These are phyloP conservation scores for Etheostoma perlongum DNA, from an alignment of 2,797 vertebrate genomes.

Conservation along the genomic window DNA sequence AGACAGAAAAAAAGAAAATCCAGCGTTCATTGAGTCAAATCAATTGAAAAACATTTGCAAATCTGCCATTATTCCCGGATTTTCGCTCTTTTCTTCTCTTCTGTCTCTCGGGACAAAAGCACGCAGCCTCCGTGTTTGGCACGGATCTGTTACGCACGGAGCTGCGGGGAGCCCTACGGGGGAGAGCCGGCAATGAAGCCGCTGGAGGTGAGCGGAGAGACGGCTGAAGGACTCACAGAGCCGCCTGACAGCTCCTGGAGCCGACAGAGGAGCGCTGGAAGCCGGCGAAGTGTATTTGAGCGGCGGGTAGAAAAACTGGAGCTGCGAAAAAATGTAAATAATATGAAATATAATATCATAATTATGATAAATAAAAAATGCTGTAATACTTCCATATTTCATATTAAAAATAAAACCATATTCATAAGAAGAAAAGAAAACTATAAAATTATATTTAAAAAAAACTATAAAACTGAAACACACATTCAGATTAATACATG, in stretches of 20 bases:
- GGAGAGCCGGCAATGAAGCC: background rate
- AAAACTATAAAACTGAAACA: no score
- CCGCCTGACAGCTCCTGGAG: background rate
- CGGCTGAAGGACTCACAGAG: background rate
- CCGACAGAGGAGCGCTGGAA: no score
- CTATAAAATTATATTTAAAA: no score
- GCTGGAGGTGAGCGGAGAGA: background rate
- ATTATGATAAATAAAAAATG: no score
- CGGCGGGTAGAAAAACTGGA: no score
- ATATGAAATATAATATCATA: no score
- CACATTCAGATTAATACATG: no score
- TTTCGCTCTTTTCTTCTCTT: constrained; percentile 80
- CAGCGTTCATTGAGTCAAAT: constrained; percentile 85
- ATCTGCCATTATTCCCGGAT: constrained; percentile 88
- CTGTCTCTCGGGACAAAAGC: constrained; percentile 53
- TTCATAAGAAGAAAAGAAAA: no score
- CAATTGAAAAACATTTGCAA: constrained; percentile 89
- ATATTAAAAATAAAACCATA: no score
- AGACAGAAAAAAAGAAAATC: background rate
- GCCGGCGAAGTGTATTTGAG: no score
- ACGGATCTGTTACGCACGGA: constrained; percentile 68
- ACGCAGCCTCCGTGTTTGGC: constrained; percentile 67
- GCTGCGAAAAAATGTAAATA: no score
- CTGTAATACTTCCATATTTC: no score
- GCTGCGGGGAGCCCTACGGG: constrained; percentile 20